These are phyloP conservation scores for Gavia stellata DNA, from an alignment of 2,113 vertebrate genomes.

Conservation along the genomic window DNA sequence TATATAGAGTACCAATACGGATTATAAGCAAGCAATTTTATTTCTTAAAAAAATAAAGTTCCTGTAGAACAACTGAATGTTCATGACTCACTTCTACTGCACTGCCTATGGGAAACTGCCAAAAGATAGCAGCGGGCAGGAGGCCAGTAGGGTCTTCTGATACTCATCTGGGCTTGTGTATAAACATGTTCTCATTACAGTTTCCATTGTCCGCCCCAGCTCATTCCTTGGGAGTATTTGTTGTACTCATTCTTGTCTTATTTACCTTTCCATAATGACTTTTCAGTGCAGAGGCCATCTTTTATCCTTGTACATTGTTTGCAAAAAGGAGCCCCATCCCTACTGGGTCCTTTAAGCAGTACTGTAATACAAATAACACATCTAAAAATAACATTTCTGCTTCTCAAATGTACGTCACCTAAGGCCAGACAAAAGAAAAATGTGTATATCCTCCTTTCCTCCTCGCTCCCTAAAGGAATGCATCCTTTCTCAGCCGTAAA, in stretches of 20 bases:
- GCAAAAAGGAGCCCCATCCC: slow-evolving; percentile 23
- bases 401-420: slow-evolving; percentile 36
- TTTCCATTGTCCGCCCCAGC: slow-evolving; percentile 1
- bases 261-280: slow-evolving; percentile 58
- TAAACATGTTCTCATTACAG: slow-evolving; percentile 30
- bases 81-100: neutral
- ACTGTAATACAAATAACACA: slow-evolving; percentile 21
- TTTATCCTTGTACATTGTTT: slow-evolving; percentile 38
- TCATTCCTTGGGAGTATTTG: slow-evolving; percentile 41
- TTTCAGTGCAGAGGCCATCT: slow-evolving; percentile 42
- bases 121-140: slow-evolving; percentile 6
- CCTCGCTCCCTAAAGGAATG: neutral
- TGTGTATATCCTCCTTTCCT: slow-evolving; percentile 45
- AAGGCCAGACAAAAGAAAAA: slow-evolving; percentile 45
- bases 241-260: slow-evolving; percentile 37
- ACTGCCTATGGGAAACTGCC: neutral
- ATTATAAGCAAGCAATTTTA: neutral
- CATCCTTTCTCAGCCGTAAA: slow-evolving; percentile 54
- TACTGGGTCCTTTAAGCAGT: neutral
- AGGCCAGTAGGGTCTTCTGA: slow-evolving; percentile 40
- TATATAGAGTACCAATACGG: neutral
- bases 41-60: neutral
- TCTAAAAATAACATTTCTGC: slow-evolving; percentile 43
- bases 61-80: neutral
- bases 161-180: slow-evolving; percentile 41